Evolutionary conservation across 2,797 vertebrate species (phyloP), one percentile per base, ranked within the genome.

Genomic region (Pseudomugil tenellus): DNA sequence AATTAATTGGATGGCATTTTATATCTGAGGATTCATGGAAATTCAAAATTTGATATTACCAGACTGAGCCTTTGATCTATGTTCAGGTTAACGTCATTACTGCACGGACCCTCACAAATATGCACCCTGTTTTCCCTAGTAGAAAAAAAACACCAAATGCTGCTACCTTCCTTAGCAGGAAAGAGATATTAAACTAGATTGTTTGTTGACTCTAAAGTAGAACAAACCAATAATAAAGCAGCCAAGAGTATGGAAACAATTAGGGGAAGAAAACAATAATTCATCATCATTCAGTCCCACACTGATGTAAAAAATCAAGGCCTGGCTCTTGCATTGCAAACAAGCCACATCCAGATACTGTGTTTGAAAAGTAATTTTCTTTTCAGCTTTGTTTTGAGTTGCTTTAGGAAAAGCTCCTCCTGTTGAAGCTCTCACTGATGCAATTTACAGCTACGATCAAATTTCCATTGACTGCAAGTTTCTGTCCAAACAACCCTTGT

Each of bases 241-340:
- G 91, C 90, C 92, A 91, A 81, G 84, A 88, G 83, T 90, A 87
- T 94, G 92, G 91, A 92, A 95, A 79, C 79, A 85, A 92, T 93
- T 91, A 91, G 84, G 87, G 74, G 72, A 61, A 74, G 71, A 87
- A 87, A 89, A 90, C 74, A 63, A 71, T 70, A 32, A 78, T 58
- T 76, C 25, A 63, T 60, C 26, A 34, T 43, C 37, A 57, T 58
- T 52, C 28, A 55, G 55, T 59, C 61, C 51, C 2, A 1, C 1
- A 41, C 17, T 56, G 19, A 56, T 32, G 23, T 61, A 49, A 67
- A 60, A 63, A 75, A 58, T 70, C 67, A 17, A 60, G 13, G 43
- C 54, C 19, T 73, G 62, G 41, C 37, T 16, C 52, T 43, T 56
- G 28, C 25, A 34, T 17, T n/a, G 19, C 51, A 5, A n/a, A 34